These are phyloP conservation scores for Eugnorisma glareosa DNA, from an alignment of 2,888 invertebrate species.

Conservation along the genomic window DNA sequence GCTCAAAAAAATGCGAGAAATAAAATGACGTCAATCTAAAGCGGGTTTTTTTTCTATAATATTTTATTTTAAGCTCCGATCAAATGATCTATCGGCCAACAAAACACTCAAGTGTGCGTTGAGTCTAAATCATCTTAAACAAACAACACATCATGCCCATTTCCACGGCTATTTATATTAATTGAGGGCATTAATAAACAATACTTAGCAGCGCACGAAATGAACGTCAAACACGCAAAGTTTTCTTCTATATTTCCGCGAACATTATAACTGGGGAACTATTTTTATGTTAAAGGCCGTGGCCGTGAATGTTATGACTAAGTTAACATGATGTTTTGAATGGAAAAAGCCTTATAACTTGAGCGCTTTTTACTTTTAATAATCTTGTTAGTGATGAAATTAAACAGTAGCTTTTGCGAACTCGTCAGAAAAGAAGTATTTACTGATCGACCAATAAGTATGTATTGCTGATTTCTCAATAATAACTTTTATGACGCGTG, in stretches of 20 bases:
- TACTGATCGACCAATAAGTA: neutral
- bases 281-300: conserved; percentile 9
- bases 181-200: conserved; percentile 60
- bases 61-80: neutral
- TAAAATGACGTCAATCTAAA: neutral
- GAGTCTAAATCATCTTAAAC: conserved; percentile 16
- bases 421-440: neutral
- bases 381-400: neutral
- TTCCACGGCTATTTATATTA: conserved; percentile 51
- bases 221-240: conserved; percentile 41
- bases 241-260: conserved; percentile 37
- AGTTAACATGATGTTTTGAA: neutral
- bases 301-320: conserved; percentile 33
- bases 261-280: conserved; percentile 30
- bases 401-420: neutral
- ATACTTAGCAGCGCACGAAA: conserved; percentile 41
- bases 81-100: neutral
- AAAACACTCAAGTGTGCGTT: neutral
- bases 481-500: too few species aligned
- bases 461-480: too few species aligned
- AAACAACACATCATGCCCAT: conserved; percentile 27
- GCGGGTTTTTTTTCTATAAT: neutral
- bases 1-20: neutral
- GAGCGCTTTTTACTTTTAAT: neutral
- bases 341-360: neutral